A percentile compares a stretch with the other conserved stretches of the same genome.
Evolutionary conservation across 1,140 invertebrate species (phyloP).

Genomic region (Brachionus sp.): DNA sequence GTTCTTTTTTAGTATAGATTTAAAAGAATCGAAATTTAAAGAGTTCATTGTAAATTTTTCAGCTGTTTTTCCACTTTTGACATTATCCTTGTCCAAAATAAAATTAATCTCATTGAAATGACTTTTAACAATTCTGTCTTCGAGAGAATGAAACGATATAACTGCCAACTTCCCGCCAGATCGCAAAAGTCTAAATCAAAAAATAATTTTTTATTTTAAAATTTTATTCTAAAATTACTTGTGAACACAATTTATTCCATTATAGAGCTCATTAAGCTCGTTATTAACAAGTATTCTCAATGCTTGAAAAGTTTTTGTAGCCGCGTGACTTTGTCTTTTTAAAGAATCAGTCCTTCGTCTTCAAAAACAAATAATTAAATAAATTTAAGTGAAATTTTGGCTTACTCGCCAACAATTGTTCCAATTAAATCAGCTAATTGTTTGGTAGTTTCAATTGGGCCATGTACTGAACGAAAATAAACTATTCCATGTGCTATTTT

Average conservation of each 20-base stretch:
- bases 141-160: slow-evolving; percentile 84
- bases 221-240: slow-evolving; percentile 59
- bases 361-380: background rate
- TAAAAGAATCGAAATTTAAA: slow-evolving; percentile 63
- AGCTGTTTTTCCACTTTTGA: background rate
- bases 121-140: slow-evolving; percentile 89
- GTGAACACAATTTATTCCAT: slow-evolving; percentile 74
- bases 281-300: slow-evolving; percentile 93
- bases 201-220: background rate
- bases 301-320: slow-evolving; percentile 89
- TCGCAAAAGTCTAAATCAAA: slow-evolving; percentile 63
- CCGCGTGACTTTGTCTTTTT: slow-evolving; percentile 71
- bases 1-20: slow-evolving; percentile 65
- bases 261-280: slow-evolving; percentile 91
- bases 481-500: slow-evolving; percentile 82
- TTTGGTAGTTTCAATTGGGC: slow-evolving; percentile 73
- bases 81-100: background rate
- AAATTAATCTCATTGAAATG: slow-evolving; percentile 71
- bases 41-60: slow-evolving; percentile 36
- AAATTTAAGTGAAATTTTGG: slow-evolving; percentile 26
- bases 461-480: slow-evolving; percentile 75
- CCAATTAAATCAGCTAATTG: slow-evolving; percentile 77
- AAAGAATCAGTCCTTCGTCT: slow-evolving; percentile 65
- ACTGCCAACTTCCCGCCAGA: slow-evolving; percentile 73
- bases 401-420: slow-evolving; percentile 62